These are phyloP conservation scores for Nerophis ophidion DNA, from an alignment of 2,113 vertebrate species.

Conservation along the genomic window DNA sequence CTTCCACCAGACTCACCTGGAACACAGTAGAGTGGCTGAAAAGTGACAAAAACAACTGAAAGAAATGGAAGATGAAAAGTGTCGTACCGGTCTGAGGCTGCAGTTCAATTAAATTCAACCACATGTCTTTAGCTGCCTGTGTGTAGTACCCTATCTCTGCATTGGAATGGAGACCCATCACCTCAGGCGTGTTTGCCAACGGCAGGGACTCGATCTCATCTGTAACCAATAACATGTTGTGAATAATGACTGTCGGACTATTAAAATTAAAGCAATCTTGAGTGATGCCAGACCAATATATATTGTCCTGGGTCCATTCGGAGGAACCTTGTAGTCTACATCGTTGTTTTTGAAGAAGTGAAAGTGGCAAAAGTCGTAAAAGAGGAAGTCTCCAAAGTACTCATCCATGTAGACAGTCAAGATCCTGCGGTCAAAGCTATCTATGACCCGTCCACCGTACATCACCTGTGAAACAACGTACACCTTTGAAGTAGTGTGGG, in stretches of 20 bases:
- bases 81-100: slow-evolving; percentile 89
- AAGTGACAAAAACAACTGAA: background rate
- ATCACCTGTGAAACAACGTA: slow-evolving; percentile 81
- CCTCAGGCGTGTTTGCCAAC: slow-evolving; percentile 82
- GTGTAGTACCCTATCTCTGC: slow-evolving; percentile 93
- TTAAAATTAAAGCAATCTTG: background rate
- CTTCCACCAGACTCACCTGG: slow-evolving; percentile 80
- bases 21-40: background rate
- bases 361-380: slow-evolving; percentile 85
- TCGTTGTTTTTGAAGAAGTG: slow-evolving; percentile 83
- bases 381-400: slow-evolving; percentile 92
- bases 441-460: slow-evolving; percentile 87
- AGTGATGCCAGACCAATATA: slow-evolving; percentile 80
- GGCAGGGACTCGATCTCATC: slow-evolving; percentile 86
- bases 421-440: slow-evolving; percentile 93
- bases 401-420: slow-evolving; percentile 91
- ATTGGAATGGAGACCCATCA: slow-evolving; percentile 87
- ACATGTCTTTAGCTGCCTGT: slow-evolving; percentile 81
- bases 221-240: slow-evolving; percentile 40
- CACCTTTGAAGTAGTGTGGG: slow-evolving; percentile 75
- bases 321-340: slow-evolving; percentile 84
- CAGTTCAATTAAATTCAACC: slow-evolving; percentile 84
- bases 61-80: background rate
- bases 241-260: background rate
- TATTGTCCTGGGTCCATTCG: slow-evolving; percentile 67